These are phyloP conservation scores for Nilaparvata lugens DNA, from an alignment of 1,140 invertebrate species.

Conservation along the genomic window DNA sequence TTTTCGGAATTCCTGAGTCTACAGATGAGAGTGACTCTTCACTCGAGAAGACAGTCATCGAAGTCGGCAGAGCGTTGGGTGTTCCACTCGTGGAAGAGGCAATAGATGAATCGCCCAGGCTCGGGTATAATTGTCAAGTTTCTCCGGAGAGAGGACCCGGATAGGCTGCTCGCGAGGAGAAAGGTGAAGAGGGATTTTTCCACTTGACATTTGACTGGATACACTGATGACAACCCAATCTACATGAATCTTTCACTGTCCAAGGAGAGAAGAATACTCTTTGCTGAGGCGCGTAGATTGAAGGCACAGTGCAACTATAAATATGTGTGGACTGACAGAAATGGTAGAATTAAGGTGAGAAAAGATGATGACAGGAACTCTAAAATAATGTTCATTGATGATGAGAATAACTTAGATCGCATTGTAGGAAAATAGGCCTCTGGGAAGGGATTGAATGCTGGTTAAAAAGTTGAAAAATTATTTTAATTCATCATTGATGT, in stretches of 20 bases:
- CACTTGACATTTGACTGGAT: background rate
- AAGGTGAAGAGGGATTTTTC: conserved; percentile 8
- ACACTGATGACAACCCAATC: background rate
- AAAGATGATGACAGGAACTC: background rate
- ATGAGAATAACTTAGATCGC: background rate
- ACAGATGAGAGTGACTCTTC: background rate
- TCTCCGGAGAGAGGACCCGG: background rate
- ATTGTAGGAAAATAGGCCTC: background rate
- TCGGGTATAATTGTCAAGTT: conserved; percentile 6
- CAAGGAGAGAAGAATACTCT: background rate
- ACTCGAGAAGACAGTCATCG: background rate
- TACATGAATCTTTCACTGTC: conserved; percentile 3
- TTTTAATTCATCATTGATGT: too few relatives aligned
- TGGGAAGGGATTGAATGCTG: too few relatives aligned
- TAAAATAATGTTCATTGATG: background rate
- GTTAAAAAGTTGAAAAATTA: too few relatives aligned
- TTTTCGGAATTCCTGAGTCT: background rate
- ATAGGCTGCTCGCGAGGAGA: background rate
- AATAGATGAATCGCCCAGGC: conserved; percentile 1
- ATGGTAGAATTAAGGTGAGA: background rate
- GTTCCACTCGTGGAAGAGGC: background rate
- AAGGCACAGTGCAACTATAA: conserved; percentile 2
- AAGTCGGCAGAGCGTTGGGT: background rate
- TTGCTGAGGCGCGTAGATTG: conserved; percentile 1
- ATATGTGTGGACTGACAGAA: conserved; percentile 1